Evolutionary conservation across 2,888 invertebrate species (phyloP), one percentile per base, ranked within the genome.

Genomic region (Erannis defoliaria): DNA sequence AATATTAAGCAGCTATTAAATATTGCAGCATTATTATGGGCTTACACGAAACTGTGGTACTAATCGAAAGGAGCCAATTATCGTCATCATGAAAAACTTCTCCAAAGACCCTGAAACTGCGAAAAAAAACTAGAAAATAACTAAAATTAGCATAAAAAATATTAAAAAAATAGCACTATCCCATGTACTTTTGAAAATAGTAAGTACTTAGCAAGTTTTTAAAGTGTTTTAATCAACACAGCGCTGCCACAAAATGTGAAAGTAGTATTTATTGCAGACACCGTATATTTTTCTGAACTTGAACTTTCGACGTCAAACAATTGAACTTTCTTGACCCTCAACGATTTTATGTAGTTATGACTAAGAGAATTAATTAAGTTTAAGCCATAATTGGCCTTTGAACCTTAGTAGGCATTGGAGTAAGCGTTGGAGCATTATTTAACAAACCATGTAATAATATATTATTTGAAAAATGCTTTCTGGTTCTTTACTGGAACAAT

Each of bases 301-400:
- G 40, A 49, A 43, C 54, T 55, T 55, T 49, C 16, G 38, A 38
- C 14, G 38, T 19, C n/a, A 26, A 29, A 29, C 10, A 23, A 23
- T 54, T 59, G 59, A 59, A 59, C 46, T 55, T 54, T n/a, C n/a
- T n/a, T 60, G 54, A 55, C 46, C 54, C 12, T 33, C 26, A n/a
- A n/a, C 23, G 12, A 23, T 51, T 58, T 51, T 37, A 45, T 31
- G 31, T 38, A 29, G 31, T 19, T 31, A 51, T 31, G 29, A 19
- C 9, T 45, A 19, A 21, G 8, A 33, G 9, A 48, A 48, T 33
- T 29, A 45, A 31, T 12, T 29, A 29, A 26, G 43, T 26, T 50
- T 21, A 21, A 49, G 26, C 42, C 33, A 33, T 26, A 21, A 33
- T 21, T 33, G 23, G 14, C 21, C 18, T 48, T 55, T 55, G 14